Conservation (phyloP, 1,140 invertebrate genomes). For the Sycophaga agraensis region DNA sequence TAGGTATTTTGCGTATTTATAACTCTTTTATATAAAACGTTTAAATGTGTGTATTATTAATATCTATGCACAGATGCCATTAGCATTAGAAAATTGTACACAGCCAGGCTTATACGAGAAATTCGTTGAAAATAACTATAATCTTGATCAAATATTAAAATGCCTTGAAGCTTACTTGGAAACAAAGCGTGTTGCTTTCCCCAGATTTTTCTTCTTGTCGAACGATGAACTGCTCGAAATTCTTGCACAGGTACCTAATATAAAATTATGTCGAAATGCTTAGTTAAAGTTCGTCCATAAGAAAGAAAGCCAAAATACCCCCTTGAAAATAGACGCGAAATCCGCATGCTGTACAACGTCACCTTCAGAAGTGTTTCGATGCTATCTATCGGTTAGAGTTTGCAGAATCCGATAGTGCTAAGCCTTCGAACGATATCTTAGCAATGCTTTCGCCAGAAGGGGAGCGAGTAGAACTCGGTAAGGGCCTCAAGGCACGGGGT, state of each 20-base stretch:
- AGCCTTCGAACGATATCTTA: conserved; percentile 69
- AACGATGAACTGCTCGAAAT: conserved; percentile 94
- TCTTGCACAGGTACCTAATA: conserved; percentile 70
- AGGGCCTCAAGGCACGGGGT: conserved; percentile 81
- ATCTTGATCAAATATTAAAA: conserved; percentile 80
- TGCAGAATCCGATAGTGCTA: conserved; percentile 28
- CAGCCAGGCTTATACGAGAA: conserved; percentile 69
- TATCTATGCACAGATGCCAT: conserved; percentile 58
- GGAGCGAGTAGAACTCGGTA: conserved; percentile 74
- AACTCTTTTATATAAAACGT: too few relatives aligned
- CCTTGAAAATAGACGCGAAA: conserved; percentile 66
- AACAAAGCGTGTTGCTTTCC: conserved; percentile 88
- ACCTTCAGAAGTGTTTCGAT: conserved; percentile 88
- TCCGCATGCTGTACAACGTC: conserved; percentile 83
- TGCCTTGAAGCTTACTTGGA: conserved; percentile 80
- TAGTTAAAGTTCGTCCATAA: too few relatives aligned
- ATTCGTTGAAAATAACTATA: conserved; percentile 73
- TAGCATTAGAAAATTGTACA: conserved; percentile 70
- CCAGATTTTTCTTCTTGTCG: conserved; percentile 91
- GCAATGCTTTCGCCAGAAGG: conserved; percentile 86
- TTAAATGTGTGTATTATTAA: not conserved
- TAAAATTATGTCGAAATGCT: too few relatives aligned
- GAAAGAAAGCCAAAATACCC: too few relatives aligned
- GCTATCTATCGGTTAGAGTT: conserved; percentile 80
- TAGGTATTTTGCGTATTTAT: conserved; percentile 32